Percentiles rank a stretch among this genome's conserved stretches.
These are phyloP conservation scores for Polypedilum pembai DNA, from an alignment of 1,140 invertebrate genomes.

Conservation along the genomic window DNA sequence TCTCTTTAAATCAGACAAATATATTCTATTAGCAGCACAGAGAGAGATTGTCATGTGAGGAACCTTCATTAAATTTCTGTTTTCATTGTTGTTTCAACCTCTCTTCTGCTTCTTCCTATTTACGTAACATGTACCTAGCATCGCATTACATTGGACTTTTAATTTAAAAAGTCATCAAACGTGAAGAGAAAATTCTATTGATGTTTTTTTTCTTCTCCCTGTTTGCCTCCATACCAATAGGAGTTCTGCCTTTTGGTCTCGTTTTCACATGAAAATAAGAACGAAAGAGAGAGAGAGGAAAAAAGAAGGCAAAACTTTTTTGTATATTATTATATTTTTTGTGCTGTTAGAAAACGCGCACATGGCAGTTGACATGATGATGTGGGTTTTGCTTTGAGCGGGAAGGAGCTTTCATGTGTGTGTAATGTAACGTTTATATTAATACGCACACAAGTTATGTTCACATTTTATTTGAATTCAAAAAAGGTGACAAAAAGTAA, in stretches of 20 bases:
- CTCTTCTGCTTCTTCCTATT: not conserved
- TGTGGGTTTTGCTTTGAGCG: not conserved
- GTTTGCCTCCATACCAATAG: not conserved
- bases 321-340: not conserved
- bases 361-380: no score
- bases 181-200: conserved; percentile 20
- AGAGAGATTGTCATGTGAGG: not conserved
- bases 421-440: not conserved
- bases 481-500: no score
- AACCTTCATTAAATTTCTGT: conserved; percentile 22
- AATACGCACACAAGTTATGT: no score
- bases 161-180: conserved; percentile 28
- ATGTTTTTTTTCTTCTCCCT: not conserved
- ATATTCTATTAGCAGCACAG: not conserved
- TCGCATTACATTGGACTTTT: conserved; percentile 21
- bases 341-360: not conserved
- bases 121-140: not conserved
- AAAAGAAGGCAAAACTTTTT: not conserved
- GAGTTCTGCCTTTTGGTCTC: not conserved
- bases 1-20: not conserved
- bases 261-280: not conserved
- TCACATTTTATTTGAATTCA: no score
- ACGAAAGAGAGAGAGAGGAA: not conserved
- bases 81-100: not conserved
- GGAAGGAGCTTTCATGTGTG: not conserved